Evolutionary conservation across 2,113 vertebrate species (phyloP).

Genomic region (Mesembrinibis cayennensis): DNA sequence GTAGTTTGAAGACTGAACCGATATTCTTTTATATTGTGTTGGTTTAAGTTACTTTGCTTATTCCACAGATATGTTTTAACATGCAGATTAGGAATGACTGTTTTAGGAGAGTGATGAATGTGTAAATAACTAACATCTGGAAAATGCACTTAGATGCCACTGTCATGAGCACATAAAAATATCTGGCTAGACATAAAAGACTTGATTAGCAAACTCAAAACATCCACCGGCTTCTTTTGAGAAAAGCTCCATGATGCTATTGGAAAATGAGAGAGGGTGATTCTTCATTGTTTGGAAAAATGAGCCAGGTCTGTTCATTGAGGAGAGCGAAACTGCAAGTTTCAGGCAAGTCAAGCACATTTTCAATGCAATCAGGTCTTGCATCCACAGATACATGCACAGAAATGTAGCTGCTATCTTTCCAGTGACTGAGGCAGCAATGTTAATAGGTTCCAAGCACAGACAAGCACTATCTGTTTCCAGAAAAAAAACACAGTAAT

Average conservation of each 20-base stretch:
- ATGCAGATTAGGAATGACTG: not conserved
- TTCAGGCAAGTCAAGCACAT: not conserved
- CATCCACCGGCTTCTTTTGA: not conserved
- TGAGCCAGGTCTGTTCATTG: not conserved
- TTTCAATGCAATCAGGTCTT: not conserved
- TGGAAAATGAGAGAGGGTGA: not conserved
- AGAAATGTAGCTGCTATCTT: not conserved
- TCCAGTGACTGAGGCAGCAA: not conserved
- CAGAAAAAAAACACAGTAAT: conserved; percentile 6
- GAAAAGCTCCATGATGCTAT: not conserved
- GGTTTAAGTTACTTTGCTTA: not conserved
- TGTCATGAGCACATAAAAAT: not conserved
- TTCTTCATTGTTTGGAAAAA: not conserved
- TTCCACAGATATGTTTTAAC: not conserved
- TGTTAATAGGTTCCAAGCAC: conserved; percentile 16
- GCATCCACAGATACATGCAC: not conserved
- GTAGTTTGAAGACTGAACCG: not conserved
- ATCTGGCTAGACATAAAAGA: not conserved
- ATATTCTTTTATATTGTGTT: not conserved
- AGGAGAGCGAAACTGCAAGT: not conserved
- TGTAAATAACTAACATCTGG: not conserved
- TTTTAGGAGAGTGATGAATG: not conserved
- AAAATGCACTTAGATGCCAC: not conserved
- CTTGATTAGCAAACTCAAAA: not conserved
- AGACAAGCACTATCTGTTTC: conserved; percentile 3